Conservation (phyloP, 2,797 vertebrate genomes). For the Rousettus madagascariensis region DNA sequence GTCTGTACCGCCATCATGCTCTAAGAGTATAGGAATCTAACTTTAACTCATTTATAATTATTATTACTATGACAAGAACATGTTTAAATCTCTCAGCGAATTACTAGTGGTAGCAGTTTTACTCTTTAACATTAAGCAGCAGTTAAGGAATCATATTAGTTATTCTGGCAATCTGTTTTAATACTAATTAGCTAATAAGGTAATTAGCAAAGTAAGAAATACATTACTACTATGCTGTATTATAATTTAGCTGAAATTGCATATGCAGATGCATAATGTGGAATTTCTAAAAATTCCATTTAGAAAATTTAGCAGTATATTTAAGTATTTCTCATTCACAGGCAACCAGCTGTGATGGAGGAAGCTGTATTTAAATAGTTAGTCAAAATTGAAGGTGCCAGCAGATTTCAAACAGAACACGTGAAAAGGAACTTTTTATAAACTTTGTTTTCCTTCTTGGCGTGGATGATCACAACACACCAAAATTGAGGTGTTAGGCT, state of each 20-base stretch:
- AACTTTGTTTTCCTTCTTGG: constrained; percentile 66
- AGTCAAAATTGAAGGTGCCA: constrained; percentile 74
- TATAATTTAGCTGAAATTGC: constrained; percentile 61
- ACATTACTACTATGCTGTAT: constrained; percentile 58
- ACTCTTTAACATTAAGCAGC: constrained; percentile 58
- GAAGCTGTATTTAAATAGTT: constrained; percentile 76
- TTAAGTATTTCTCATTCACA: constrained; percentile 74
- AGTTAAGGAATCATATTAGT: constrained; percentile 69
- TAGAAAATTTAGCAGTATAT: constrained; percentile 70
- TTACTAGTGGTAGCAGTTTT: constrained; percentile 68
- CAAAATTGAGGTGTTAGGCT: constrained; percentile 40
- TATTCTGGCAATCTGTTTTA: constrained; percentile 71
- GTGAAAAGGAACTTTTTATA: constrained; percentile 71
- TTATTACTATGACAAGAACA: constrained; percentile 72
- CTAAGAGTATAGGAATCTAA: background rate
- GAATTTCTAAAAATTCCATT: constrained; percentile 75
- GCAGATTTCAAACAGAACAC: constrained; percentile 73
- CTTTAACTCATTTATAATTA: constrained; percentile 67
- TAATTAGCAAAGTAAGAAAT: constrained; percentile 73
- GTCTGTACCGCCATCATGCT: background rate
- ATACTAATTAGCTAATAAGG: constrained; percentile 73
- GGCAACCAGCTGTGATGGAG: constrained; percentile 70
- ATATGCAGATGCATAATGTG: constrained; percentile 56
- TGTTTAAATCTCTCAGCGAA: constrained; percentile 71
- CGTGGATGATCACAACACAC: constrained; percentile 45